Evolutionary conservation across 2,888 invertebrate species (phyloP).

Genomic region (Lithophane semibrunnea): DNA sequence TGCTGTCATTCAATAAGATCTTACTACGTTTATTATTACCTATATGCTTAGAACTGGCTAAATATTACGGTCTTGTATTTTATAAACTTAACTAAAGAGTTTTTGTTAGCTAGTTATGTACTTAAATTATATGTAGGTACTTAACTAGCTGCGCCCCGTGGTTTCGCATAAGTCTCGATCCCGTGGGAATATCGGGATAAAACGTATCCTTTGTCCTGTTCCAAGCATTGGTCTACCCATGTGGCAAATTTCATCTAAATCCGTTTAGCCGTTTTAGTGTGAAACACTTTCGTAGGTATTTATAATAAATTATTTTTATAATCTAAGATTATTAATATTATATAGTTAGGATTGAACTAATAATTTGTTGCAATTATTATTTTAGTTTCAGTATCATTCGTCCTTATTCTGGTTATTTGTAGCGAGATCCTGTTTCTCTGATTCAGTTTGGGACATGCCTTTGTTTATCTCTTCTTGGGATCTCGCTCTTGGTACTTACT

Average conservation of each 20-base stretch:
- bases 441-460: neutral
- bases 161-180: too few species aligned
- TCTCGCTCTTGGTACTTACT: neutral
- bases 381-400: neutral
- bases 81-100: neutral
- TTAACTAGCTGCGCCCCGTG: too few species aligned
- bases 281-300: too few species aligned
- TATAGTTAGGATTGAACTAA: too few species aligned
- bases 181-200: too few species aligned
- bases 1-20: constrained; percentile 2
- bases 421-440: neutral
- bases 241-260: too few species aligned
- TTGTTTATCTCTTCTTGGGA: neutral
- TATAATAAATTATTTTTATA: too few species aligned
- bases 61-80: neutral
- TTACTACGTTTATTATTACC: neutral
- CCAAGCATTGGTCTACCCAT: too few species aligned
- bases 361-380: neutral
- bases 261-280: too few species aligned
- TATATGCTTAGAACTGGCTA: neutral
- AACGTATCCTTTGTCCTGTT: too few species aligned
- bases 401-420: neutral
- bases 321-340: too few species aligned
- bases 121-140: too few species aligned
- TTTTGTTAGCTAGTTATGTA: neutral